Evolutionary conservation across 2,797 vertebrate genomes (phyloP), one percentile per base, ranked within the genome.

Genomic region (Paguma larvata): DNA sequence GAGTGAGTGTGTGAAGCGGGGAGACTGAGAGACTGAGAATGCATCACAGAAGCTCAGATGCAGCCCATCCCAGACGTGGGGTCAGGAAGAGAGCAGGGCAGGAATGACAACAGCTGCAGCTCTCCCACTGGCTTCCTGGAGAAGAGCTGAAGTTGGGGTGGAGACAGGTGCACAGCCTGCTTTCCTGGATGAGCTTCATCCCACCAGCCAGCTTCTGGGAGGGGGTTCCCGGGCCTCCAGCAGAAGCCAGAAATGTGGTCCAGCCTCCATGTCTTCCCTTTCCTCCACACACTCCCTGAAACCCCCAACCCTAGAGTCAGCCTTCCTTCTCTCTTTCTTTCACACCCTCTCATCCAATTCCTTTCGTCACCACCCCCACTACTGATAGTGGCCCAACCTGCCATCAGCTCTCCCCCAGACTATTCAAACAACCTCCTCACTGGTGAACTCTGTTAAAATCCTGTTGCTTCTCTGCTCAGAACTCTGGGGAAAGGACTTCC

Each of bases 1-100:
- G 27, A 9, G 41, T 38, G 78, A 32, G 6, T 44, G 67, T 80
- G 70, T 70, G 90, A 19, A 78, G 78, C 48, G 27, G 16, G 77
- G 41, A 44, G 30, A 67, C 51, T 53, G 91, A 95, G 46, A 94
- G 62, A 78, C 89, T 67, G 15, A 53, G 67, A 44, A 53, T 84
- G 91, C 94, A 46, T 94, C 93, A 95, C 3, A 4, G 72, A 89
- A 25, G 32, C 1, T 10, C 85, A 23, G 70, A 87, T 1, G 27
- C 32, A 38, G 38, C 62, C 85, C 30, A 2, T 73, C 72, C 19
- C 10, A n/a, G 41, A 77, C 0, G 0, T 8, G 8, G 59, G 72
- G 56, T 92, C 84, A 85, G 63, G 41, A 68, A 46, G 72, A 32
- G 70, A 90, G 86, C 0, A 14, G 68, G 84, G 15, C 6, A 7